phyloP scores from a whole-genome alignment of 2,113 vertebrate species.

The Corythoichthys haematopterus region DNA sequence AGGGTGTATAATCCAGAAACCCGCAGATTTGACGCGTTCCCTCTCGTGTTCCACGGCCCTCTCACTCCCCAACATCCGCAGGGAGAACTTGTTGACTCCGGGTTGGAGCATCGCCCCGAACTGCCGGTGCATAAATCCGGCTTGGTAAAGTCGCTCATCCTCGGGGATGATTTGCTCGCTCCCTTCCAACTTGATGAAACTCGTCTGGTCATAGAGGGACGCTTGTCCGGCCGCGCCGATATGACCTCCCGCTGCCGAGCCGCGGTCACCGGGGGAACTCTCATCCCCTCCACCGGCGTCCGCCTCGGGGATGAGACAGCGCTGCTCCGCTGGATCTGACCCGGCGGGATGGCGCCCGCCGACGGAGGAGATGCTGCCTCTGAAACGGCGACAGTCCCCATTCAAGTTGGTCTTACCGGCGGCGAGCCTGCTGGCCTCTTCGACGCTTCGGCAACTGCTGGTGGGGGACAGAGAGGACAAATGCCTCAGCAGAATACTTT shows the following conservation, averaged over 20 bases:
- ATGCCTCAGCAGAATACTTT: conserved; percentile 88
- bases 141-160: conserved; percentile 84
- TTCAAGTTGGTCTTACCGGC: conserved; percentile 88
- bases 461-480: conserved; percentile 76
- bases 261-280: conserved; percentile 73
- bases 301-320: conserved; percentile 83
- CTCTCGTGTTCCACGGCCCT: conserved; percentile 96
- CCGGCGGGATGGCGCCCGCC: conserved; percentile 78
- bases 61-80: conserved; percentile 97
- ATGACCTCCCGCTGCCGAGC: conserved; percentile 54
- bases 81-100: conserved; percentile 99
- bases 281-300: conserved; percentile 67
- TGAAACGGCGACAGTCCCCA: conserved; percentile 90
- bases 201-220: conserved; percentile 70
- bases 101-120: conserved; percentile 96
- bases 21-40: conserved; percentile 92
- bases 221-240: conserved; percentile 48
- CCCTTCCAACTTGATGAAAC: conserved; percentile 85
- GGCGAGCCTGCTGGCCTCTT: conserved; percentile 69
- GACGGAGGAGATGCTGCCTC: conserved; percentile 89
- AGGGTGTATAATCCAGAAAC: conserved; percentile 98
- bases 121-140: conserved; percentile 95
- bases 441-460: conserved; percentile 68
- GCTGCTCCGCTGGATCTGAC: conserved; percentile 83
- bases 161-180: conserved; percentile 84